phyloP scores from a whole-genome alignment of 2,888 invertebrate genomes.

The Drosophila birchii region DNA sequence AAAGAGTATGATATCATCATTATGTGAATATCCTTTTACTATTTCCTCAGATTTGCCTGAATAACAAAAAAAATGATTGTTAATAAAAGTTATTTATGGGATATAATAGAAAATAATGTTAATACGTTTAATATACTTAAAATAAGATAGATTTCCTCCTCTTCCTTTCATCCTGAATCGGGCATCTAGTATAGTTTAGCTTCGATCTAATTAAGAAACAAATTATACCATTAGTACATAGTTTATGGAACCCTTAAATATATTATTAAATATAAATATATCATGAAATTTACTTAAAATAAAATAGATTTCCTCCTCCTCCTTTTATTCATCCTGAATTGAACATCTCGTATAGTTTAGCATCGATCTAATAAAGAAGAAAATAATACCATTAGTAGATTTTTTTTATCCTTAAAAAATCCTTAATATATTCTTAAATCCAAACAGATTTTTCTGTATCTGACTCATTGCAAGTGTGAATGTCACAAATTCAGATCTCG shows the following conservation, averaged over 20 bases:
- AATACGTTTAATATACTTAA: background rate
- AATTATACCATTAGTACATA: background rate
- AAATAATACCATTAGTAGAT: background rate
- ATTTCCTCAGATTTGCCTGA: background rate
- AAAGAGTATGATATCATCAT: background rate
- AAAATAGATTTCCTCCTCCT: background rate
- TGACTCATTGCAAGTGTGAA: conserved; percentile 6
- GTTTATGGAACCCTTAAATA: background rate
- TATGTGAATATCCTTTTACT: background rate
- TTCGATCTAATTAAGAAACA: background rate
- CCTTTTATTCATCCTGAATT: background rate
- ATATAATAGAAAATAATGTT: background rate
- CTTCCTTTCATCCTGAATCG: no score
- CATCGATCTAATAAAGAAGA: background rate
- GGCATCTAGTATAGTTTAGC: background rate
- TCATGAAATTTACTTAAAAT: background rate
- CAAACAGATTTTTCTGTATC: background rate
- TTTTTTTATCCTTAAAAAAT: no score
- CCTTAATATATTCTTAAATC: background rate
- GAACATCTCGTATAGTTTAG: background rate
- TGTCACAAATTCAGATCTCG: conserved; percentile 13
- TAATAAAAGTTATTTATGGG: background rate
- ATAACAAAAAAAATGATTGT: background rate
- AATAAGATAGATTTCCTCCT: background rate
- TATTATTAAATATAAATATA: no score